phyloP scores from a whole-genome alignment of 2,113 vertebrate genomes.

The Clinocottus analis region DNA sequence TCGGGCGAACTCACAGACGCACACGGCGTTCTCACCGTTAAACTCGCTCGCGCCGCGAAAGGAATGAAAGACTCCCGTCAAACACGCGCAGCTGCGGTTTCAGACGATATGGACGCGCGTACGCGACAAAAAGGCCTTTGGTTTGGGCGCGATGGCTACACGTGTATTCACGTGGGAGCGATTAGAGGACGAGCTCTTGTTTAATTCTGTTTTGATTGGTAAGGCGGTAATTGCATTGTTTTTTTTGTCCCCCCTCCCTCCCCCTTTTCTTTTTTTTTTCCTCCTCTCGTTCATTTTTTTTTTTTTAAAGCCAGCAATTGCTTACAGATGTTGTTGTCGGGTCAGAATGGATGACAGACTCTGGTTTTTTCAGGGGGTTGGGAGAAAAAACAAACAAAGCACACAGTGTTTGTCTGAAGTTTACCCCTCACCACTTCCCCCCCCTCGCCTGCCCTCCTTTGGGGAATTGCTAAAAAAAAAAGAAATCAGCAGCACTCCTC shows the following conservation, averaged over 20 bases:
- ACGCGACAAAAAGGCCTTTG: constrained; percentile 61
- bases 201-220: constrained; percentile 84
- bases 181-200: constrained; percentile 80
- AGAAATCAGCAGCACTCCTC: constrained; percentile 61
- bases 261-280: neutral
- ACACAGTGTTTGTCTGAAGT: constrained; percentile 78
- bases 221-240: constrained; percentile 77
- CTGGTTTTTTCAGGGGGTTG: constrained; percentile 68
- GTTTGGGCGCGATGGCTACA: constrained; percentile 57
- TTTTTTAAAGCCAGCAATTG: constrained; percentile 70
- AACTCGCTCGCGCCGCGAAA: neutral
- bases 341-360: constrained; percentile 75
- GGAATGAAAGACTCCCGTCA: constrained; percentile 53
- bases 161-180: constrained; percentile 75
- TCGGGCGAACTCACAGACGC: no score
- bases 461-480: constrained; percentile 74
- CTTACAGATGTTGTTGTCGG: constrained; percentile 83
- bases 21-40: constrained; percentile 34
- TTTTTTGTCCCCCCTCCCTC: no score
- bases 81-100: constrained; percentile 42
- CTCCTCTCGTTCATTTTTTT: constrained; percentile 17
- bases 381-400: constrained; percentile 80
- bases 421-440: constrained; percentile 73
- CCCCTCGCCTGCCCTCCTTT: constrained; percentile 65
- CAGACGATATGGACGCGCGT: constrained; percentile 63